A percentile compares a stretch with the other conserved stretches of the same genome.
Conservation (phyloP, 2,113 vertebrate genomes). For the Macquaria australasica region DNA sequence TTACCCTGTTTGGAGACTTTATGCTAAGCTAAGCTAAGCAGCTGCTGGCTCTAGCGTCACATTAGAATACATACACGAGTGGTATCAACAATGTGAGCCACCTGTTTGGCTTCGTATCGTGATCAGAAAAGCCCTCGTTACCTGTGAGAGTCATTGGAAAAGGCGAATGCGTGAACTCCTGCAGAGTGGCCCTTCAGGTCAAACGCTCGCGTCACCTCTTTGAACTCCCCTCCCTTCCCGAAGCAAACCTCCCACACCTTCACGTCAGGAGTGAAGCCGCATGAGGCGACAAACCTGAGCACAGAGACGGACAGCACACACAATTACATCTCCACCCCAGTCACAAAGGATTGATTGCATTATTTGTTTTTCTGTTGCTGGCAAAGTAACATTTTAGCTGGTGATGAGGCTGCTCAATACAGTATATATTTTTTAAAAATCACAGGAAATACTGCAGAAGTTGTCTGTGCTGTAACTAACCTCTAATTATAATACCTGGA, state of each 20-base stretch:
- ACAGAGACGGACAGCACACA: neutral
- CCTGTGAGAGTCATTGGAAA: conserved; percentile 94
- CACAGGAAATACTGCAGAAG: neutral
- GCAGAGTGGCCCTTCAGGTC: conserved; percentile 95
- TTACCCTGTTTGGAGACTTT: neutral
- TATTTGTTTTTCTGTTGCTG: too few species aligned
- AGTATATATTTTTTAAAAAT: neutral
- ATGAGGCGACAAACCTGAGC: conserved; percentile 93
- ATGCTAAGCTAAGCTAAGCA: too few species aligned
- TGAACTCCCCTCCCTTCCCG: conserved; percentile 91
- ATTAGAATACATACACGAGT: neutral
- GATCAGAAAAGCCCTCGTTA: conserved; percentile 53
- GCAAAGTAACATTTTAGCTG: neutral
- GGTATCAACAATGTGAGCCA: neutral
- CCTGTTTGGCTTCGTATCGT: too few species aligned
- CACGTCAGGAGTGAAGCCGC: conserved; percentile 96
- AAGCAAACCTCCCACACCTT: conserved; percentile 98
- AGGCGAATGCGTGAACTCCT: conserved; percentile 90
- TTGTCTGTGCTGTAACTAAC: neutral
- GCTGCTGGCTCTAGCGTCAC: neutral
- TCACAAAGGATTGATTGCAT: neutral
- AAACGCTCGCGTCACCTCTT: conserved; percentile 91
- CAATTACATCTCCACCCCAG: neutral
- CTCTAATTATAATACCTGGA: neutral
- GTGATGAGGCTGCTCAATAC: neutral